A percentile compares a stretch with the other conserved stretches of the same genome.
These are phyloP conservation scores for Salminus brasiliensis DNA, from an alignment of 2,113 vertebrate genomes.

Conservation along the genomic window DNA sequence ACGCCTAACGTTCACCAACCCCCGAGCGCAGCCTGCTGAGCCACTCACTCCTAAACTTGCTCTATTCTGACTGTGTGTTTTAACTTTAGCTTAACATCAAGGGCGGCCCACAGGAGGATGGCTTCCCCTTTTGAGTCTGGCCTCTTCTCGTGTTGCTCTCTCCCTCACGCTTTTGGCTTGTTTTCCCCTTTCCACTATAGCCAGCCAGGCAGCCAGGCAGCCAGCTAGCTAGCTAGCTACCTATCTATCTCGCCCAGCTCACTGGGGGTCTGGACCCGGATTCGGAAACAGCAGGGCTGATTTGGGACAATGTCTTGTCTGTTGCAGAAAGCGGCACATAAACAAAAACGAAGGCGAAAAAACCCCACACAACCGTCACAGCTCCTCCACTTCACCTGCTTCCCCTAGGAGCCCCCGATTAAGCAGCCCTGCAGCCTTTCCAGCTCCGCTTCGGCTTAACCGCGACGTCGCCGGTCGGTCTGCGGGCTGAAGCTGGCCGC, in stretches of 20 bases:
- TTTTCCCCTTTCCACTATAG: not conserved
- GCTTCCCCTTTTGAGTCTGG: not conserved
- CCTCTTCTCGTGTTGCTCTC: not conserved
- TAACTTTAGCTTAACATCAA: not conserved
- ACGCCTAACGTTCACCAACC: not conserved
- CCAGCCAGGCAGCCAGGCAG: too few relatives aligned
- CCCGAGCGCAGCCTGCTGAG: not conserved
- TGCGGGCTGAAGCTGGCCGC: constrained; percentile 24
- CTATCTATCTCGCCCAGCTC: not conserved
- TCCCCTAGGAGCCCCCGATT: not conserved
- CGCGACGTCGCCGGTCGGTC: not conserved
- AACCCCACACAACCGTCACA: too few relatives aligned
- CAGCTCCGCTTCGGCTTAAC: not conserved
- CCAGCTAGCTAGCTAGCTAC: too few relatives aligned
- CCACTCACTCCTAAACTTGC: not conserved
- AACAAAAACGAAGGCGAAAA: not conserved
- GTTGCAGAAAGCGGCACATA: not conserved
- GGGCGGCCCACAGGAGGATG: too few relatives aligned
- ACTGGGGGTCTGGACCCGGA: not conserved
- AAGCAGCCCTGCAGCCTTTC: not conserved
- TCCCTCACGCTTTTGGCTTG: not conserved
- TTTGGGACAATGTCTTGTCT: not conserved
- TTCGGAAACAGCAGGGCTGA: not conserved
- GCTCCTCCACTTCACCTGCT: not conserved
- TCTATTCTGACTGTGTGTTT: not conserved